Evolutionary conservation across 2,797 vertebrate species (phyloP), one percentile per base, ranked within the genome.

Genomic region (Rhyacichthys aspro): DNA sequence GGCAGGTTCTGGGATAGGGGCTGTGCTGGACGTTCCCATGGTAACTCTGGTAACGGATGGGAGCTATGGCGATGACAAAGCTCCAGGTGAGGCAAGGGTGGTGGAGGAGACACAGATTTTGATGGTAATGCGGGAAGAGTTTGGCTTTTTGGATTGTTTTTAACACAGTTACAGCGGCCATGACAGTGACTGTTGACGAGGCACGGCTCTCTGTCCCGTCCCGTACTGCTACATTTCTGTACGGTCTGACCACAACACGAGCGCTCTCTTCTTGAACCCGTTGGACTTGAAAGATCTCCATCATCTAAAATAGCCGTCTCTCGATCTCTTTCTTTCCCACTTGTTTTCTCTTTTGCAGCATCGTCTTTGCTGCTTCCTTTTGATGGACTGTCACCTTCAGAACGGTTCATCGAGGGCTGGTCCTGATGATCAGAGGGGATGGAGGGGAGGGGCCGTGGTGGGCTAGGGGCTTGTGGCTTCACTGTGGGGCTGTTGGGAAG

Each of bases 281-380:
- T 64, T 1, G 66, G 60, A 59, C 63, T 70, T 9, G 70, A 71
- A 0, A 23, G 79, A 18, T 90, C 86, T 4, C 89, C 90, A 0
- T 96, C 94, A 11, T 96, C 95, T 63, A 97, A 83, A 73, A 96
- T 95, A 0, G 93, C 94, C 0, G 95, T 95, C 86, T 97, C 96
- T 28, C 94, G 83, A 2, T 93, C 91, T 32, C 65, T 82, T 68
- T 86, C 83, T 76, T 78, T 90, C 44, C 67, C 84, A 61, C 74
- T 83, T 39, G 59, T 47, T 50, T 75, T 88, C 23, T 83, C 83
- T 33, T 66, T 83, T 43, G 58, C 50, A 55, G 18, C 62, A 2
- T 67, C 59, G 37, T 73, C 79, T 37, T 52, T 57, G 0, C 70
- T 70, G 39, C 18, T 63, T 49, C 56, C 78, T 54, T n/a, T 74